A percentile compares a stretch with the other conserved stretches of the same genome.
phyloP scores from a whole-genome alignment of 92 coral and sea anemone species.

The Ricordea florida region DNA sequence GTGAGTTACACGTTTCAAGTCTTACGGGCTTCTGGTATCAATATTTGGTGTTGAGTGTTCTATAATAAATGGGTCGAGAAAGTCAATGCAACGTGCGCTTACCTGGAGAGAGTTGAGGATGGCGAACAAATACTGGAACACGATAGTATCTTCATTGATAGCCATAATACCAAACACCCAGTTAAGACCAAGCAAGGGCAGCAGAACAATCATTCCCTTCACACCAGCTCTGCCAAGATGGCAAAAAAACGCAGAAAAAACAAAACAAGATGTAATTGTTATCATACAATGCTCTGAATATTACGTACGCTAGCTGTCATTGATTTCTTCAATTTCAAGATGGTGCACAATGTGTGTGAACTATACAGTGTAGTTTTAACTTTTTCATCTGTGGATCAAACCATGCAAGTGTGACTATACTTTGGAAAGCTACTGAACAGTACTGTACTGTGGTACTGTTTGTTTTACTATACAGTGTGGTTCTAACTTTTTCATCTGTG shows the following conservation, averaged over 20 bases:
- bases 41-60: neutral
- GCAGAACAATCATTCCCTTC: constrained; percentile 86
- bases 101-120: constrained; percentile 96
- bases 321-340: no score
- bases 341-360: no score
- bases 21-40: neutral
- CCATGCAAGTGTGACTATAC: no score
- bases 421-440: no score
- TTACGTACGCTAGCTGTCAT: no score
- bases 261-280: neutral
- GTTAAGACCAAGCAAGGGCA: constrained; percentile 90
- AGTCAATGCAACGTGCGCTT: neutral
- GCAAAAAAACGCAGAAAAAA: no score
- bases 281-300: neutral
- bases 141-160: constrained; percentile 78
- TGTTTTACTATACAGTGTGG: no score
- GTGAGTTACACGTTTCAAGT: no score
- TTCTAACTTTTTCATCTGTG: no score
- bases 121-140: constrained; percentile 90
- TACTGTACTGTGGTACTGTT: no score
- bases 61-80: neutral
- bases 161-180: constrained; percentile 97
- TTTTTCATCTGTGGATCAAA: no score
- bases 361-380: no score
- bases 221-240: constrained; percentile 93